phyloP scores from a whole-genome alignment of 2,888 invertebrate species.

The Elaeidobius kamerunicus region DNA sequence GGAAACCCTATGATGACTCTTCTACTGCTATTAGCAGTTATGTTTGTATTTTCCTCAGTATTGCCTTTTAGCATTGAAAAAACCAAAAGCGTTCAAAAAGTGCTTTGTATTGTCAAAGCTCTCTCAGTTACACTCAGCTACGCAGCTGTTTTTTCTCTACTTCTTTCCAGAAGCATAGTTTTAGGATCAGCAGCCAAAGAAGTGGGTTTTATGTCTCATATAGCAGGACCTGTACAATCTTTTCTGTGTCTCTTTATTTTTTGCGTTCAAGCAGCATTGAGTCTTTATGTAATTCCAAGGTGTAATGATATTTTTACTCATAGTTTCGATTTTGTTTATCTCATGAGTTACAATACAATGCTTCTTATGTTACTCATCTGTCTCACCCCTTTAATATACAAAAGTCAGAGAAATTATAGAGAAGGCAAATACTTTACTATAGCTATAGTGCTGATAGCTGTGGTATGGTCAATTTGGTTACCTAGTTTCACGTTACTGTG shows the following conservation, averaged over 20 bases:
- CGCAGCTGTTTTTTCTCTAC: conserved; percentile 60
- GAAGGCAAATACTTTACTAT: conserved; percentile 61
- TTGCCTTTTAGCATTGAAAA: conserved; percentile 53
- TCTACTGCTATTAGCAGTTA: conserved; percentile 50
- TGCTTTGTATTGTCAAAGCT: conserved; percentile 55
- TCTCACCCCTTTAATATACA: conserved; percentile 59
- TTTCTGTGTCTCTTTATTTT: conserved; percentile 62
- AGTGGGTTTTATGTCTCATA: conserved; percentile 65
- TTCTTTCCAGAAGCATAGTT: conserved; percentile 63
- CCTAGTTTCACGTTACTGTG: conserved; percentile 54
- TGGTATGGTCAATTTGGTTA: conserved; percentile 62
- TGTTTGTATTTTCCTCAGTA: conserved; percentile 53
- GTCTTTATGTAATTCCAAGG: conserved; percentile 50
- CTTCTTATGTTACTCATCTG: conserved; percentile 57
- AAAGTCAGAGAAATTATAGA: conserved; percentile 64
- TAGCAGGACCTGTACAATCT: conserved; percentile 67
- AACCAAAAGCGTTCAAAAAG: conserved; percentile 32
- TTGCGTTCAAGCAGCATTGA: conserved; percentile 58
- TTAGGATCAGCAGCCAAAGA: conserved; percentile 64
- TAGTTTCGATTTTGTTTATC: conserved; percentile 51
- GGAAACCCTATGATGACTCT: conserved; percentile 61
- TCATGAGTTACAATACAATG: conserved; percentile 61
- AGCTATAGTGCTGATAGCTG: conserved; percentile 54
- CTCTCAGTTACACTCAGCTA: conserved; percentile 60
- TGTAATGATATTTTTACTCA: conserved; percentile 52